Conservation (phyloP, 2,113 vertebrate species). For the Anguilla rostrata region DNA sequence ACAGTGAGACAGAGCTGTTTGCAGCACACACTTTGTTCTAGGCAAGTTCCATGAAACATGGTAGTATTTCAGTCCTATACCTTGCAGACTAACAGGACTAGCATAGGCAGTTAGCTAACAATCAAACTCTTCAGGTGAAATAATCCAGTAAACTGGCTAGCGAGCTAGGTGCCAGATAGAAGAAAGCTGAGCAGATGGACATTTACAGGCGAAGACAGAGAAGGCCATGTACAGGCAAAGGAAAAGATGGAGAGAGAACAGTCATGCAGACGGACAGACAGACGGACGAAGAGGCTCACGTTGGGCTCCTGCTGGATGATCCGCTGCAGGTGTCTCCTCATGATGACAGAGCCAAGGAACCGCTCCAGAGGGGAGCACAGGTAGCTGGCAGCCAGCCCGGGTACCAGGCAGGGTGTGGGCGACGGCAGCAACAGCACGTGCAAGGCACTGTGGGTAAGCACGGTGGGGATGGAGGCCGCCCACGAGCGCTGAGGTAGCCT, state of each 20-base stretch:
- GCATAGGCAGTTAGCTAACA: too few relatives aligned
- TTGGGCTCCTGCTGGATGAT: conserved; percentile 95
- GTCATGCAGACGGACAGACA: background rate
- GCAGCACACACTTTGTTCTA: too few relatives aligned
- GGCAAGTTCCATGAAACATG: too few relatives aligned
- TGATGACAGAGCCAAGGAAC: conserved; percentile 97
- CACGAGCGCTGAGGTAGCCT: conserved; percentile 99
- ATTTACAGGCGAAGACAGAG: background rate
- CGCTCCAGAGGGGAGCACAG: conserved; percentile 96
- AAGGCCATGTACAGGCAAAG: background rate
- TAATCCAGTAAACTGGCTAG: too few relatives aligned
- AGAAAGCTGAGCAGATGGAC: background rate
- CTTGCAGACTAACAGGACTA: too few relatives aligned
- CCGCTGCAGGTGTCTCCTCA: conserved; percentile 96
- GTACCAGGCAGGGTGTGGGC: conserved; percentile 90
- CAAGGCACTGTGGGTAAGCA: conserved; percentile 98
- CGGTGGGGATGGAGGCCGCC: conserved; percentile 97
- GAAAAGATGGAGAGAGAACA: too few relatives aligned
- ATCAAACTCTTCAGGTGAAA: too few relatives aligned
- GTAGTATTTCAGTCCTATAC: too few relatives aligned
- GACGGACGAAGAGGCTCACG: conserved; percentile 42
- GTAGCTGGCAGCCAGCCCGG: conserved; percentile 94
- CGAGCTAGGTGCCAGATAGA: background rate
- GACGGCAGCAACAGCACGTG: conserved; percentile 94
- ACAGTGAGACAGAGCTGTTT: too few relatives aligned